Conservation (phyloP, 1,140 invertebrate genomes). For the Zaprionus ghesquierei region DNA sequence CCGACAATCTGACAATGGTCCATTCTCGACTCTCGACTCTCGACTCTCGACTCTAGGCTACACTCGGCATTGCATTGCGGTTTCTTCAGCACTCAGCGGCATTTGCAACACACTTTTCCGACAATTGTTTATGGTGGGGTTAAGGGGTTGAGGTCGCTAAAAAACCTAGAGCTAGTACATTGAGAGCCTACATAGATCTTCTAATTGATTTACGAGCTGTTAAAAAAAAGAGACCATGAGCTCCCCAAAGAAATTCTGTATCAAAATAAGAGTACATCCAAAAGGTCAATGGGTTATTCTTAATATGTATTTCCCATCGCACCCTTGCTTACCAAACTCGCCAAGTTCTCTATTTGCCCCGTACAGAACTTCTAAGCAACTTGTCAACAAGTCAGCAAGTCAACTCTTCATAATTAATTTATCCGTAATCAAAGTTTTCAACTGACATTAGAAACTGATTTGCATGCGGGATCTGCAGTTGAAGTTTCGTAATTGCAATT, state of each 20-base stretch:
- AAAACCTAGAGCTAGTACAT: neutral
- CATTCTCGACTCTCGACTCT: constrained; percentile 7
- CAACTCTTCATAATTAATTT: neutral
- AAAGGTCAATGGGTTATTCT: too few relatives aligned
- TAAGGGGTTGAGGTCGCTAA: neutral
- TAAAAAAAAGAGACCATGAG: neutral
- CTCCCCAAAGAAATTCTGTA: neutral
- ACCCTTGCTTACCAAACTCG: neutral
- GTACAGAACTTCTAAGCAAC: neutral
- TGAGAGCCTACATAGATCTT: neutral
- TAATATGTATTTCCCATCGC: neutral
- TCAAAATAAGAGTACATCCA: neutral
- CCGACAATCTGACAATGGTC: constrained; percentile 29
- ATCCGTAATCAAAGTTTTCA: constrained; percentile 1
- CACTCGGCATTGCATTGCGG: neutral
- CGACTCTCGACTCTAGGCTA: neutral
- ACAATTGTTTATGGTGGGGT: neutral
- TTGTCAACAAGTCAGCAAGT: neutral
- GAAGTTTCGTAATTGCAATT: constrained; percentile 62
- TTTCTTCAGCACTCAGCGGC: neutral
- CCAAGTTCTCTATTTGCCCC: neutral
- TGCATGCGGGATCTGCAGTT: constrained; percentile 50
- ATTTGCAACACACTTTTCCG: neutral
- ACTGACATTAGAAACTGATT: constrained; percentile 62
- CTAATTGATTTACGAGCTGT: neutral